Base-by-base conservation (phyloP, 2,888 invertebrate species). In the Tricholauxania praeusta region DNA sequence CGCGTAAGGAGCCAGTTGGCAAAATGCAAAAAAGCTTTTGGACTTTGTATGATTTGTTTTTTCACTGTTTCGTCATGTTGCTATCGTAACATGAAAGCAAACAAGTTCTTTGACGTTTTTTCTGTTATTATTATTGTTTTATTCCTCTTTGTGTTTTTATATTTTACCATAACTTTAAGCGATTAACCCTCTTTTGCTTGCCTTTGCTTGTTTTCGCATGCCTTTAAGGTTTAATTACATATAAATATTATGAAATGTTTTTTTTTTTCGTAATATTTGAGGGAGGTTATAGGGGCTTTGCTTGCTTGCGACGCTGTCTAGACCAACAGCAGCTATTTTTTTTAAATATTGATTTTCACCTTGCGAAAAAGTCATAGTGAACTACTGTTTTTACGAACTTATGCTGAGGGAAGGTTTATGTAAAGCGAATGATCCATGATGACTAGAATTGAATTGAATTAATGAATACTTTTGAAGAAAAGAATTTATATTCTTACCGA, bases 101-200 rank as follows among this genome's bases (percentile, higher is more conserved):
- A 69, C 68, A 69, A 59, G 59, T 69, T 69, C 49, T 48, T 51
- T 66, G 39, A 28, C 68, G 48, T 69, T 32, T 59, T 14, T 22
- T 69, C 15, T 19, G 48, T 59, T 47, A 15, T 66, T 47, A 53
- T 17, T 28, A 12, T 19, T 47, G 12, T 22, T 39, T 59, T 52
- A 8, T 66, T 32, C 12, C 12, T n/a, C 53, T 53, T 39, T 66
- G 5, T 17, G 3, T 63, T 63, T 22, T 48, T 48, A 12, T 47
- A 17, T 69, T 60, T 69, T 60, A 59, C 68, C 49, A 60, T 69
- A 69, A 69, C 68, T 48, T 69, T 69, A 51, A 69, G 51, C 28
- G 68, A 69, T 69, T 69, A 69, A 69, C 68, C 59, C 68, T 69
- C 51, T 69, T 68, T 69, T 49, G 51, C 57, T 55, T 55, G 55